These are phyloP conservation scores for Morbakka virulenta DNA, from an alignment of 30 jellyfish, hydroid and myxozoan species.

Conservation along the genomic window DNA sequence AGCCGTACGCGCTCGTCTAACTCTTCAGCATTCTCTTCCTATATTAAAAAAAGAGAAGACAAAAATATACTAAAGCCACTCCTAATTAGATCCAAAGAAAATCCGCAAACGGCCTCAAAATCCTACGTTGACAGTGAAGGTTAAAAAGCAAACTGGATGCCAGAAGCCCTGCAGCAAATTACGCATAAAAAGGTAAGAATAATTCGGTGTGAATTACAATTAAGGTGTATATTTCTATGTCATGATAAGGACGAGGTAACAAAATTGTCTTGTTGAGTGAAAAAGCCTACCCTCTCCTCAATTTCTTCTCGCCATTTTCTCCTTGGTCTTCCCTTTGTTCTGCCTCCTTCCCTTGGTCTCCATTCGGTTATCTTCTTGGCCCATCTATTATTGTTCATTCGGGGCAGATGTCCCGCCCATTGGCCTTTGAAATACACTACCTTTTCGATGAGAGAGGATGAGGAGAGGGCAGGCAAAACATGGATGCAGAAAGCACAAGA, in stretches of 20 bases:
- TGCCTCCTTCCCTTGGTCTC: background rate
- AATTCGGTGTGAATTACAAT: too few relatives aligned
- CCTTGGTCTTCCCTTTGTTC: background rate
- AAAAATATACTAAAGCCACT: background rate
- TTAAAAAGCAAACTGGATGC: background rate
- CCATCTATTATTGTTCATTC: background rate
- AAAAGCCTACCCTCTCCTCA: background rate
- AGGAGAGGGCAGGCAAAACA: too few relatives aligned
- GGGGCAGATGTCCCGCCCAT: background rate
- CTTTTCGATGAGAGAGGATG: too few relatives aligned
- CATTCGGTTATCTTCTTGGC: background rate
- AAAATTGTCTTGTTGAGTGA: too few relatives aligned
- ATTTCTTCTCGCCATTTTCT: background rate
- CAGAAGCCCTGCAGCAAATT: background rate
- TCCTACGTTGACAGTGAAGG: too few relatives aligned
- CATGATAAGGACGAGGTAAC: too few relatives aligned
- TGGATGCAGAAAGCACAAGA: too few relatives aligned
- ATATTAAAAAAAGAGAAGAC: background rate
- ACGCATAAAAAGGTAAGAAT: background rate
- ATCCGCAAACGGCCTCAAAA: too few relatives aligned
- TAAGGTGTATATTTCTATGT: too few relatives aligned
- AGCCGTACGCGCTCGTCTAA: slow-evolving; percentile 84
- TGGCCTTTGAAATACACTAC: background rate
- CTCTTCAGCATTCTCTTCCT: slow-evolving; percentile 92
- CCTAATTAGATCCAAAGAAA: too few relatives aligned